Evolutionary conservation across 92 coral and sea anemone genomes (phyloP).

Genomic region (Porites rus): DNA sequence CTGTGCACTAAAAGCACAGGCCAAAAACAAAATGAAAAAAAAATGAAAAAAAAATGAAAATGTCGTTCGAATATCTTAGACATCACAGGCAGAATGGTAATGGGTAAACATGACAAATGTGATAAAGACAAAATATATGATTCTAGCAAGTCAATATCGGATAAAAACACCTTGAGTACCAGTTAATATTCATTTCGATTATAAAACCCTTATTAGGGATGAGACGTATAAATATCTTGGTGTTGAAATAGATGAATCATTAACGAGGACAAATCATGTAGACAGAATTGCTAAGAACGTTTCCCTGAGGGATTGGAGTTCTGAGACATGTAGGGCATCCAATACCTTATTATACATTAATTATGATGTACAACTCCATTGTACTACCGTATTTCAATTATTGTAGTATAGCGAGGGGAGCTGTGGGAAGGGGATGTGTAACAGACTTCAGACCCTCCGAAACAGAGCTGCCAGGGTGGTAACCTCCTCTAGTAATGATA

Average conservation of each 20-base stretch:
- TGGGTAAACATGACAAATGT: too few relatives aligned
- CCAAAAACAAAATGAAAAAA: too few relatives aligned
- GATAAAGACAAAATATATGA: too few relatives aligned
- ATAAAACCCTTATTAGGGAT: neutral
- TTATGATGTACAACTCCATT: constrained; percentile 1
- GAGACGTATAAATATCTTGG: constrained; percentile 9
- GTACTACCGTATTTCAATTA: neutral
- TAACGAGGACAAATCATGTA: too few relatives aligned
- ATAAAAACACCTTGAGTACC: neutral
- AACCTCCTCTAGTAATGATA: neutral
- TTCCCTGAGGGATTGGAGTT: neutral
- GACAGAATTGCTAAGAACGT: too few relatives aligned
- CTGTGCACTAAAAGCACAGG: too few relatives aligned
- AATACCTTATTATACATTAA: neutral
- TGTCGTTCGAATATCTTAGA: too few relatives aligned
- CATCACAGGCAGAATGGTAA: too few relatives aligned
- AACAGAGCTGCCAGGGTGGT: too few relatives aligned
- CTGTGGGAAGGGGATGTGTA: neutral
- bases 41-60: too few relatives aligned
- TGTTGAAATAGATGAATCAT: neutral
- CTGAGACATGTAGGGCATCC: neutral
- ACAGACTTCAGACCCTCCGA: neutral
- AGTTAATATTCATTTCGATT: neutral
- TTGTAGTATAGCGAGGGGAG: neutral
- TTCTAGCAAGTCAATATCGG: too few relatives aligned